Base-by-base conservation (phyloP, 2,888 invertebrate species). In the Monopis laevigella region DNA sequence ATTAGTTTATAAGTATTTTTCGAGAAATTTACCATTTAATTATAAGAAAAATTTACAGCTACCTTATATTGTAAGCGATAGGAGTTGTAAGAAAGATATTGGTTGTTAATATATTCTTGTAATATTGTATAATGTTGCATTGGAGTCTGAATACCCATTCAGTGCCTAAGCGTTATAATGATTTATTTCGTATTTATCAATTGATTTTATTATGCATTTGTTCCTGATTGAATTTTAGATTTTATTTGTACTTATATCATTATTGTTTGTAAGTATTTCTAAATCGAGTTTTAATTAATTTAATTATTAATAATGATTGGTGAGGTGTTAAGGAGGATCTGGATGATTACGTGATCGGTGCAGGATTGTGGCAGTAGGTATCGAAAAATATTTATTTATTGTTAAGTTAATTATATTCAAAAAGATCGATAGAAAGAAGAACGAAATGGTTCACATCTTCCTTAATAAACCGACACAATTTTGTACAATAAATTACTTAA, bases 181-280 rank as follows among this genome's bases (percentile, higher is more conserved):
- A 59, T 67, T 64, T 66, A 65, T 69, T 40, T 29, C 4, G 16
- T 71, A 70, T 71, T 66, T 67, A 74, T 40, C 29, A 28, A 40
- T 72, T 62, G 71, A 77, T 74, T 77, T 43, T 71, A n/a, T 77
- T 77, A 74, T 80, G 80, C 80, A 80, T 80, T 80, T 78, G 80
- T 80, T 80, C 80, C 80, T 80, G 80, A 78, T 70, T 74, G 78
- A 73, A 74, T 67, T 71, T 68, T 77, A 77, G 72, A 75, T 75
- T 77, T 75, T 78, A 77, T 75, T 60, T 50, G 60, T 60, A 56
- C 64, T 65, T 66, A 65, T 65, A 65, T 65, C 53, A 45, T 49
- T 44, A 46, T 68, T 58, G 61, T 65, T 68, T 54, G 47, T 73
- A 71, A 70, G 69, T 59, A 65, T 51, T 67, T 59, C 51, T 70